Base-by-base conservation (phyloP, 2,888 invertebrate species). In the Lepas anatifera region DNA sequence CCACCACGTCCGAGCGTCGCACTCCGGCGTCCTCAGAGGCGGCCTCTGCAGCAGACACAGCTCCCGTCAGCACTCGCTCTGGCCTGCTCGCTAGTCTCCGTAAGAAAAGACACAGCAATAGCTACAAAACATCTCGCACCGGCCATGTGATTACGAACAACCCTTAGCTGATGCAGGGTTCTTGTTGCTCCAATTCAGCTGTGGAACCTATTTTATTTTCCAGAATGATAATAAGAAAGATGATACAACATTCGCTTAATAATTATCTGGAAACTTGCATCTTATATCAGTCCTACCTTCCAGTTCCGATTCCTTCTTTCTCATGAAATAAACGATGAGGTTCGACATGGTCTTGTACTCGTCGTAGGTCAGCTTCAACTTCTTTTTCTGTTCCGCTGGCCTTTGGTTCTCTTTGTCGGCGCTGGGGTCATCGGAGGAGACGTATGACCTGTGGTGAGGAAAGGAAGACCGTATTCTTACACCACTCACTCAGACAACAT, bases 301-400 rank as follows among this genome's bases (percentile, higher is more conserved):
- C 6, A 66, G 39, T 32, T 68, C 58, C 13, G 83, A 83, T 79
- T 98, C 97, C 78, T 90, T 89, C 75, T 86, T 86, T 74, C 95
- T 86, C 89, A 99, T 90, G 77, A 90, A 89, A 69, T 93, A 84
- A 6, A 97, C 87, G 70, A 99, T 84, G 86, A 95, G 88, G 77
- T 95, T 95, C 66, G 95, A 92, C 70, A 98, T 83, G 68, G 88
- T 86, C 78, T 92, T 95, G 82, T 98, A 99, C 74, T 96, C 93
- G 75, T 97, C 96, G 77, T 92, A 98, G 1, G 92, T 89, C 67
- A 99, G 75, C 73, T 81, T 83, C 71, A 84, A 70, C 48, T 75
- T 75, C 69, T 76, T 76, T 73, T 76, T 76, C 16, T 52, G 52
- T 1, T 29, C 52, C 11, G 8, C 4, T 4, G 52, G 52, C 29